A percentile compares a stretch with the other conserved stretches of the same genome.
phyloP scores from a whole-genome alignment of 2,888 invertebrate genomes.

The Troides helena region DNA sequence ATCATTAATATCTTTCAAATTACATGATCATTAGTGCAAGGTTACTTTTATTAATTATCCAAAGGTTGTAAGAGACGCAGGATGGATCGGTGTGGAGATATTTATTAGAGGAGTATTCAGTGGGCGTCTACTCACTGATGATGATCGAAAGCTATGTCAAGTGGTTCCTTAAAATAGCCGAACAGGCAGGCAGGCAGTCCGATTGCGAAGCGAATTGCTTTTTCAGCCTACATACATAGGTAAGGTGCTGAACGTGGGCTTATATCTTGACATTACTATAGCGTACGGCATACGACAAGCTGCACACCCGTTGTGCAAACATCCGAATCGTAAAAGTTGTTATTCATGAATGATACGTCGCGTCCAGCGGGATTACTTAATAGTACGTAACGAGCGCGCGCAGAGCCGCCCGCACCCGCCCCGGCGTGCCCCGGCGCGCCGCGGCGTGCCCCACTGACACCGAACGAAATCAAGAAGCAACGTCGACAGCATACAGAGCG shows the following conservation, averaged over 20 bases:
- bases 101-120: too few relatives aligned
- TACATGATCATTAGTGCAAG: too few relatives aligned
- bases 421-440: conserved; percentile 24
- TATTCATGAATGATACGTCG: conserved; percentile 35
- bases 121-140: too few relatives aligned
- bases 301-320: not conserved
- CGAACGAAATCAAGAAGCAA: conserved; percentile 64
- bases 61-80: too few relatives aligned
- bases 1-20: too few relatives aligned
- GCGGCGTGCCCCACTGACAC: conserved; percentile 67
- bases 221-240: conserved; percentile 52
- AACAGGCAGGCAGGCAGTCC: not conserved
- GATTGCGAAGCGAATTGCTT: conserved; percentile 37
- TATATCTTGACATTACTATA: not conserved
- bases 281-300: too few relatives aligned
- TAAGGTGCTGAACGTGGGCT: conserved; percentile 28
- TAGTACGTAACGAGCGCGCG: conserved; percentile 45
- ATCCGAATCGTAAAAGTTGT: conserved; percentile 5
- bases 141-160: not conserved
- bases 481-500: conserved; percentile 53
- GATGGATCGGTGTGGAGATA: too few relatives aligned
- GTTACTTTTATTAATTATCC: too few relatives aligned
- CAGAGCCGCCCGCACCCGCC: conserved; percentile 45
- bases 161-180: conserved; percentile 1
- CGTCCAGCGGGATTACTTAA: conserved; percentile 49